Percentiles rank a stretch among this genome's conserved stretches.
phyloP scores from a whole-genome alignment of 2,888 invertebrate genomes.

The Chydorus sphaericus region DNA sequence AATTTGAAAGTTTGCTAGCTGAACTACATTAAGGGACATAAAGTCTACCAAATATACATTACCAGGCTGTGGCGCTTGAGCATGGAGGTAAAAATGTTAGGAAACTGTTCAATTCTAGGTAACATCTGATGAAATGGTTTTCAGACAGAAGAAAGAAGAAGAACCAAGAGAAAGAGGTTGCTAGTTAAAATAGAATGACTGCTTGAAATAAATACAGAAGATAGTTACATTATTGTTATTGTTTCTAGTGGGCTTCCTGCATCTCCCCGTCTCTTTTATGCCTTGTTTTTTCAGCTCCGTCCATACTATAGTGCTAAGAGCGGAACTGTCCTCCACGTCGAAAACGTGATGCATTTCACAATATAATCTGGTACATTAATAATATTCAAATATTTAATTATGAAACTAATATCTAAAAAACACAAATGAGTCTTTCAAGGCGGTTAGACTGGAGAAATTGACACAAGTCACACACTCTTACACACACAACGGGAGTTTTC shows the following conservation, averaged over 20 bases:
- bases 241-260: not conserved
- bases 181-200: no score
- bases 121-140: no score
- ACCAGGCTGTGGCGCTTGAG: no score
- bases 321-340: slow-evolving; percentile 39
- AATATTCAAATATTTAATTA: not conserved
- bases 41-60: no score
- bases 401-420: not conserved
- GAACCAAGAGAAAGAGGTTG: no score
- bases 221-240: not conserved
- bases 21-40: no score
- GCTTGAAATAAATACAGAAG: not conserved
- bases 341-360: slow-evolving; percentile 39
- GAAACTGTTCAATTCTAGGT: no score
- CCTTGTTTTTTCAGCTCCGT: slow-evolving; percentile 52
- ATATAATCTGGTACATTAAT: not conserved
- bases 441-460: not conserved
- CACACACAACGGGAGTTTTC: not conserved
- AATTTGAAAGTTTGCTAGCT: no score
- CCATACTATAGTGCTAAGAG: slow-evolving; percentile 40
- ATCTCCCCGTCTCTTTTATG: slow-evolving; percentile 34
- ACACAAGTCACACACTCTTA: not conserved
- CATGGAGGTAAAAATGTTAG: no score
- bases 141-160: no score
- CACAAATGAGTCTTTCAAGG: not conserved